phyloP scores from a whole-genome alignment of 1,140 invertebrate genomes.

The Microplitis demolitor region DNA sequence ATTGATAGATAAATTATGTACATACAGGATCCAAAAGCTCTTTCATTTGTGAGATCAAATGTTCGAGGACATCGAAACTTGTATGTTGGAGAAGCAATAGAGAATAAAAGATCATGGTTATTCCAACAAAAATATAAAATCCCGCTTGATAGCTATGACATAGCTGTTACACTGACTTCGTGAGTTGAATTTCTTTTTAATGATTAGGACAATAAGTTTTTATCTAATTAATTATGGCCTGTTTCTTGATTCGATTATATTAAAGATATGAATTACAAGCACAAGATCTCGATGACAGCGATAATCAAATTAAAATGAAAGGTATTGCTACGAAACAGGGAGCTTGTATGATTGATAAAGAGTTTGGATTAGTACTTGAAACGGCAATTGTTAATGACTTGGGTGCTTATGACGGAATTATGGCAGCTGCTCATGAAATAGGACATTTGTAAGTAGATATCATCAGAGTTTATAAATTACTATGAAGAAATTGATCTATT shows the following conservation, averaged over 20 bases:
- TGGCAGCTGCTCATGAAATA: not conserved
- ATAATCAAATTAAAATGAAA: not conserved
- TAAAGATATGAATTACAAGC: not conserved
- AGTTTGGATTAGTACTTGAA: too few species aligned
- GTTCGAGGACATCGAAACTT: not conserved
- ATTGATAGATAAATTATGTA: too few species aligned
- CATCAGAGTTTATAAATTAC: too few species aligned
- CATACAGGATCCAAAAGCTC: too few species aligned
- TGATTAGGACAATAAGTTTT: not conserved
- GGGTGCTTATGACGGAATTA: not conserved
- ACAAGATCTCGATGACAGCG: not conserved
- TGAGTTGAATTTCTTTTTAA: not conserved
- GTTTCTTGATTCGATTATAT: not conserved
- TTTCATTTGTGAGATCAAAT: too few species aligned
- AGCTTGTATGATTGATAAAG: not conserved
- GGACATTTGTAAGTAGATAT: not conserved
- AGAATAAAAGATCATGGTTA: not conserved
- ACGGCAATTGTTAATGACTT: too few species aligned
- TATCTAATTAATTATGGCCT: not conserved
- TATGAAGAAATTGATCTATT: too few species aligned
- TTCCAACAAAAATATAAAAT: not conserved
- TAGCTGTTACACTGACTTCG: not conserved
- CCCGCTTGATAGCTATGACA: not conserved
- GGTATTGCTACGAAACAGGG: not conserved
- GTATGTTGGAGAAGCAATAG: not conserved